Conservation (phyloP, 2,113 vertebrate genomes). For the Aleadryas rufinucha region DNA sequence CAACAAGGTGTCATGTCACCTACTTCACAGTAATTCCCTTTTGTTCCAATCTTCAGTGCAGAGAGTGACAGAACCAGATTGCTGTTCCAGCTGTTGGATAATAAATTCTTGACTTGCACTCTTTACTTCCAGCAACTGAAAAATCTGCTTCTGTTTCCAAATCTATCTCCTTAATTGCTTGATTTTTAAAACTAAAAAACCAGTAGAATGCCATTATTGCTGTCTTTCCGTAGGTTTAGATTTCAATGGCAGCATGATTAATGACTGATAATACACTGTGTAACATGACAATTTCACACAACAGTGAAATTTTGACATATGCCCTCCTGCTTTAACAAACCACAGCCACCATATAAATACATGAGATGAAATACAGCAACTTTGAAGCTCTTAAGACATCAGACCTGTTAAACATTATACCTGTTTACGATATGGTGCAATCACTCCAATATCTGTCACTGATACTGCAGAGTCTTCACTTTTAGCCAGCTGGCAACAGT, state of each 20-base stretch:
- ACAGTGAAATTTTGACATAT: not conserved
- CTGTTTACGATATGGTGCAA: constrained; percentile 92
- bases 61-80: not conserved
- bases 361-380: not conserved
- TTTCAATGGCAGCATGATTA: not conserved
- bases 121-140: not conserved
- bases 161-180: not conserved
- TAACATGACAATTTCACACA: not conserved
- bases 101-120: not conserved
- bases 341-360: not conserved
- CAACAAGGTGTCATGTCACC: not conserved
- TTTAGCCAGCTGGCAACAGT: constrained; percentile 88
- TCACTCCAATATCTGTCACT: constrained; percentile 82
- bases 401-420: constrained; percentile 49
- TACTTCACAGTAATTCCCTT: not conserved
- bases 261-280: not conserved
- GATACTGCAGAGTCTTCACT: constrained; percentile 74
- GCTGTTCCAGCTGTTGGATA: not conserved
- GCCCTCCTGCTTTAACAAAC: not conserved
- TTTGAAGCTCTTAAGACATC: not conserved
- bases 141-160: not conserved
- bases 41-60: not conserved
- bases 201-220: not conserved
- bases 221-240: not conserved
- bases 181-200: not conserved